Evolutionary conservation across 2,888 invertebrate genomes (phyloP).

Genomic region (Nyleta sp.): DNA sequence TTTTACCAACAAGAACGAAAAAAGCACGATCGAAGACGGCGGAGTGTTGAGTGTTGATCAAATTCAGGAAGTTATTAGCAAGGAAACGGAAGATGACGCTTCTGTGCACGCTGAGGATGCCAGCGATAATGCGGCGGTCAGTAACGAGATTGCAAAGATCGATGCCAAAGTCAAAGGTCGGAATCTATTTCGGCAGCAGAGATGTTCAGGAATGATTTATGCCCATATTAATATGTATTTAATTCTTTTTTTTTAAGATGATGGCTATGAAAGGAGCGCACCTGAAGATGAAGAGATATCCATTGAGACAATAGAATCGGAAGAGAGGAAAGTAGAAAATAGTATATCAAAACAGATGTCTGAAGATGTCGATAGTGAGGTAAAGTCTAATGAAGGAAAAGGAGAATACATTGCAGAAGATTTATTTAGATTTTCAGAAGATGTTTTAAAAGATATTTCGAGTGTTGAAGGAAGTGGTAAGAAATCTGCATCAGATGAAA

Average conservation of each 20-base stretch:
- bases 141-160: conserved; percentile 38
- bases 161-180: conserved; percentile 61
- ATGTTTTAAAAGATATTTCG: conserved; percentile 41
- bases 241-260: background rate
- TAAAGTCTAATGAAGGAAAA: conserved; percentile 61
- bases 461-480: conserved; percentile 1
- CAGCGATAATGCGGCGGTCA: conserved; percentile 50
- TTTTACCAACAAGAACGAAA: conserved; percentile 58
- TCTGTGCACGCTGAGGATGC: conserved; percentile 56
- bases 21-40: conserved; percentile 34
- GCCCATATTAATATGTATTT: background rate
- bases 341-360: conserved; percentile 51
- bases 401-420: conserved; percentile 33
- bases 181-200: conserved; percentile 14
- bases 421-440: conserved; percentile 1
- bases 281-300: conserved; percentile 47
- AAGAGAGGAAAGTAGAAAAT: conserved; percentile 27
- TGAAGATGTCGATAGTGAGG: conserved; percentile 18
- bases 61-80: conserved; percentile 44
- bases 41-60: conserved; percentile 34
- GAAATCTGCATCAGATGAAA: conserved; percentile 82
- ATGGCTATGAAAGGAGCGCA: background rate
- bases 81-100: conserved; percentile 59
- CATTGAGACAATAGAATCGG: conserved; percentile 55
- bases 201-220: background rate